A percentile compares a stretch with the other conserved stretches of the same genome.
phyloP scores from a whole-genome alignment of 2,797 vertebrate genomes.

The Darevskia nairensis region DNA sequence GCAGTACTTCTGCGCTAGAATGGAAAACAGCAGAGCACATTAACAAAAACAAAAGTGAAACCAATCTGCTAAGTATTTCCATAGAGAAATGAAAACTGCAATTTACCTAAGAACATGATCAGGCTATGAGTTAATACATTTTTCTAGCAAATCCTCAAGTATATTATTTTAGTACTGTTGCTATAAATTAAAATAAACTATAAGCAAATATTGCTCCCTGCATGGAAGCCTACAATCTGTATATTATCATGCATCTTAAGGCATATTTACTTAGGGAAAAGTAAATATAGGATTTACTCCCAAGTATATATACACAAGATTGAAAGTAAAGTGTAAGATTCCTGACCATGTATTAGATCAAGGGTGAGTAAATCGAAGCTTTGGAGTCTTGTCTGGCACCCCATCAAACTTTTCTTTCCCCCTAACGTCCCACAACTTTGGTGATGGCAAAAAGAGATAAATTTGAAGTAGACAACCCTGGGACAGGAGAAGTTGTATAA shows the following conservation, averaged over 20 bases:
- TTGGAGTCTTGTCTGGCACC: no score
- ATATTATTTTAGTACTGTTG: not conserved
- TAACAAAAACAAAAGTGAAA: slow-evolving; percentile 3
- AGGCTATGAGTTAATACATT: not conserved
- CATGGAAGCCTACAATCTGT: not conserved
- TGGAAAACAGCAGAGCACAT: not conserved
- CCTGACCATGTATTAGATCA: not conserved
- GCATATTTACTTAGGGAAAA: not conserved
- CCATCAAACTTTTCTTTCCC: no score
- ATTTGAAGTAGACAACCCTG: no score
- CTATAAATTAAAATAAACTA: not conserved
- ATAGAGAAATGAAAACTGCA: no score
- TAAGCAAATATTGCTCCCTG: not conserved
- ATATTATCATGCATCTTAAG: not conserved
- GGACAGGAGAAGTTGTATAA: no score
- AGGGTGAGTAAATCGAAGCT: no score
- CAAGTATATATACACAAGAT: not conserved
- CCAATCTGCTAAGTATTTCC: not conserved
- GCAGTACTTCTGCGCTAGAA: not conserved
- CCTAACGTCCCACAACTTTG: no score
- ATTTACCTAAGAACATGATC: not conserved
- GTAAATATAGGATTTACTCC: not conserved
- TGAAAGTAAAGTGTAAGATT: not conserved
- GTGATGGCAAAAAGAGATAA: no score
- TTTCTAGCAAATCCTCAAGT: not conserved